These are phyloP conservation scores for Uloborus diversus DNA, from an alignment of 1,140 invertebrate genomes.

Conservation along the genomic window DNA sequence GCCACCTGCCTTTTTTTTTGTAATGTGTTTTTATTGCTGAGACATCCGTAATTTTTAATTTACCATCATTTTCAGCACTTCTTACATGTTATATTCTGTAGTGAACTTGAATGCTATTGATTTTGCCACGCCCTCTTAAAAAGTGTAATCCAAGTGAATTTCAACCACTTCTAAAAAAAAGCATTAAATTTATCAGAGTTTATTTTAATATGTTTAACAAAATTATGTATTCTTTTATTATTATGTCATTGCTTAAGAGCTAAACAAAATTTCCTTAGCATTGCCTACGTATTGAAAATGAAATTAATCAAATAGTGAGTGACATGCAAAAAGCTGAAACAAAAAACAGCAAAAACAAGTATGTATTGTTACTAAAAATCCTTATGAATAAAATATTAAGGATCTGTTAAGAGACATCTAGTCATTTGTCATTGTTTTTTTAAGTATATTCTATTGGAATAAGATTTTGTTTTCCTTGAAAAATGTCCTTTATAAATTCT, in stretches of 20 bases:
- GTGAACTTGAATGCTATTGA: no score
- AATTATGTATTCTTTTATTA: background rate
- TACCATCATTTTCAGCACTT: no score
- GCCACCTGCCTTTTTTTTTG: no score
- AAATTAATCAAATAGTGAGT: constrained; percentile 91
- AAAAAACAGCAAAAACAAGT: constrained; percentile 96
- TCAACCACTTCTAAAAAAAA: no score
- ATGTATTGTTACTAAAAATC: constrained; percentile 60
- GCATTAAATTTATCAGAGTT: no score
- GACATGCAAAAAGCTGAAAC: constrained; percentile 98
- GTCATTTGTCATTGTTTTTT: background rate
- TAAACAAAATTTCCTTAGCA: constrained; percentile 46
- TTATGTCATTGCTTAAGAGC: background rate
- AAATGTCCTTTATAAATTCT: background rate
- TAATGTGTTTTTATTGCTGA: no score
- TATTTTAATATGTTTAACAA: background rate
- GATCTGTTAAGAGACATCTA: background rate
- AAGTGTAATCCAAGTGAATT: no score
- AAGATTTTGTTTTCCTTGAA: background rate
- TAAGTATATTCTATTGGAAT: no score
- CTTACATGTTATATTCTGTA: no score
- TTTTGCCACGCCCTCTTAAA: no score
- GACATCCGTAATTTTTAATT: no score
- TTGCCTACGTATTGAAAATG: constrained; percentile 72
- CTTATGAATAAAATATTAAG: background rate